Conservation (phyloP, 2,888 invertebrate genomes). For the Thecophora atra region DNA sequence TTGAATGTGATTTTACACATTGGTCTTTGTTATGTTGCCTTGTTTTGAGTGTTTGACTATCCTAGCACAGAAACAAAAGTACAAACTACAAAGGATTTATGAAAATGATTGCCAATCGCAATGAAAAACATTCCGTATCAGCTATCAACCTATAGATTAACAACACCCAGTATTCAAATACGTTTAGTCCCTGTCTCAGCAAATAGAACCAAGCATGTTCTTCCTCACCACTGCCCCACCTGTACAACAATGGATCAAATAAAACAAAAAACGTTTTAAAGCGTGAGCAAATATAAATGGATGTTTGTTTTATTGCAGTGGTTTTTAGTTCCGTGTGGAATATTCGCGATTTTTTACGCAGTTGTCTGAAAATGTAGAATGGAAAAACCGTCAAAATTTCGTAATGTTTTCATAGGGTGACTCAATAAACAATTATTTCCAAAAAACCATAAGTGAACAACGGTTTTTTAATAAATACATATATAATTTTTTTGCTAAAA, state of each 20-base stretch:
- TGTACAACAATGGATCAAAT: conserved; percentile 19
- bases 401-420: too few species aligned
- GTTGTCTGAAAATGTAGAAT: too few species aligned
- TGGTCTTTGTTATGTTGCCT: neutral
- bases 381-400: too few species aligned
- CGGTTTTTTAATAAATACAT: too few species aligned
- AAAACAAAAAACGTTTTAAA: conserved; percentile 33
- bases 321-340: neutral
- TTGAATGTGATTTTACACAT: neutral
- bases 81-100: conserved; percentile 31
- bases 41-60: conserved; percentile 7
- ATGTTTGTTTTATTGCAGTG: neutral
- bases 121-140: neutral
- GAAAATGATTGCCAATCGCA: neutral
- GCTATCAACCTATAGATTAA: neutral
- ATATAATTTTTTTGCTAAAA: too few species aligned
- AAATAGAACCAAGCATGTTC: neutral
- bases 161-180: neutral
- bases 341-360: too few species aligned
- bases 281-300: neutral
- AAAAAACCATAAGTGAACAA: too few species aligned
- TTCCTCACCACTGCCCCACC: conserved; percentile 16
- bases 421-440: too few species aligned
- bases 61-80: conserved; percentile 24
- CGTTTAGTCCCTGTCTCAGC: neutral